Evolutionary conservation across 2,113 vertebrate genomes (phyloP).

Genomic region (Ochotona curzoniae): DNA sequence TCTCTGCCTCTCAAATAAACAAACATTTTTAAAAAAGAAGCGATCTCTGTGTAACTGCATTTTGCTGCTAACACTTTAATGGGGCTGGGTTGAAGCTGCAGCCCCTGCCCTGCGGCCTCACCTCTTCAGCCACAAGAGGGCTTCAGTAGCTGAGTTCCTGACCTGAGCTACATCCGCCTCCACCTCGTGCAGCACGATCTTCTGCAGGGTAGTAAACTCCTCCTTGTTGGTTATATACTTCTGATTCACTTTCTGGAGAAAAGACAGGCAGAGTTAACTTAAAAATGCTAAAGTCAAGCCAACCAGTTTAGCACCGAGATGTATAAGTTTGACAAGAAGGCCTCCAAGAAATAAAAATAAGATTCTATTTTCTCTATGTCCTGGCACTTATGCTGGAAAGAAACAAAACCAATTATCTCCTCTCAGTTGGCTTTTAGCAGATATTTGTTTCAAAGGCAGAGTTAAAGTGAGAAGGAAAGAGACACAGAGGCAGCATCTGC

Average conservation of each 20-base stretch:
- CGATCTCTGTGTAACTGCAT: too few species aligned
- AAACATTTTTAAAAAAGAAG: background rate
- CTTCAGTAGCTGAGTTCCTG: conserved; percentile 97
- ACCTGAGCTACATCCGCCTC: conserved; percentile 89
- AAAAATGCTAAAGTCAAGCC: background rate
- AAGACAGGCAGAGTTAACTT: background rate
- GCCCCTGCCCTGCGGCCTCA: conserved; percentile 62
- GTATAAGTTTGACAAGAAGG: background rate
- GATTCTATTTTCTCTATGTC: conserved; percentile 26
- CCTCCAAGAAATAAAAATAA: conserved; percentile 12
- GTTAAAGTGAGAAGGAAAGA: too few species aligned
- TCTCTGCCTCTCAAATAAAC: too few species aligned
- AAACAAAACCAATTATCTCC: background rate
- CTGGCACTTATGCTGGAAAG: conserved; percentile 23
- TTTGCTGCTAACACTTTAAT: background rate
- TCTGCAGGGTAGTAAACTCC: conserved; percentile 95
- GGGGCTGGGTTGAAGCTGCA: background rate
- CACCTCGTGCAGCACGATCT: conserved; percentile 96
- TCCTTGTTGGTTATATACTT: conserved; percentile 94
- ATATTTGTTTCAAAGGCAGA: too few species aligned
- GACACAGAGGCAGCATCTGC: too few species aligned
- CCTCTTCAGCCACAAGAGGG: conserved; percentile 96
- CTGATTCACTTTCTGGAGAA: conserved; percentile 95
- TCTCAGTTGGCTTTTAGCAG: background rate
- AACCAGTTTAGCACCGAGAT: background rate